Conservation (phyloP, 2,797 vertebrate species). For the Lates japonicus region DNA sequence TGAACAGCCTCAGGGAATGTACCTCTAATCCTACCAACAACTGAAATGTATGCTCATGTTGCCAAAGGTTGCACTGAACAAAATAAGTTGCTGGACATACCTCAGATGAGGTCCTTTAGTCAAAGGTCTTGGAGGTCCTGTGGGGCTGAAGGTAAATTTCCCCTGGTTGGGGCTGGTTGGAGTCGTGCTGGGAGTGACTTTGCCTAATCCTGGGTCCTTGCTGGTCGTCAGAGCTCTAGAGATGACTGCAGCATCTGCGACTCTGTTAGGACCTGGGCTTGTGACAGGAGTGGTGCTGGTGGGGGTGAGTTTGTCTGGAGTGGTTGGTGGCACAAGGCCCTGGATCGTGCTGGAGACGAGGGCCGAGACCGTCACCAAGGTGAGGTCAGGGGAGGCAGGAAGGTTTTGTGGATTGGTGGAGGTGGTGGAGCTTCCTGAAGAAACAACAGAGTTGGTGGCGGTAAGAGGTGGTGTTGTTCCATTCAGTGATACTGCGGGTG, state of each 20-base stretch:
- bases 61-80: not conserved
- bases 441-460: constrained; percentile 12
- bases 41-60: not conserved
- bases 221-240: not conserved
- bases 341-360: constrained; percentile 76
- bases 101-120: constrained; percentile 54
- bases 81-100: constrained; percentile 41
- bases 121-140: constrained; percentile 35
- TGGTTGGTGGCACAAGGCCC: constrained; percentile 61
- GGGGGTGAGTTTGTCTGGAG: constrained; percentile 45
- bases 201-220: constrained; percentile 31
- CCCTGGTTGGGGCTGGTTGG: constrained; percentile 48
- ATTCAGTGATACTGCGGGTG: constrained; percentile 44
- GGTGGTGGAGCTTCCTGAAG: constrained; percentile 44
- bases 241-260: not conserved
- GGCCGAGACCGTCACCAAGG: constrained; percentile 67
- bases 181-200: constrained; percentile 41
- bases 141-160: constrained; percentile 57
- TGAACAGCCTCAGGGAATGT: not conserved
- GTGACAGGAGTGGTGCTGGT: constrained; percentile 17
- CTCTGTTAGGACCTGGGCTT: constrained; percentile 30
- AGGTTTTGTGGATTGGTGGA: constrained; percentile 5
- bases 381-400: constrained; percentile 31
- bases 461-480: constrained; percentile 42
- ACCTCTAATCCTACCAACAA: not conserved